Evolutionary conservation across 2,113 vertebrate species (phyloP).

Genomic region (Hippoglossus stenolepis): DNA sequence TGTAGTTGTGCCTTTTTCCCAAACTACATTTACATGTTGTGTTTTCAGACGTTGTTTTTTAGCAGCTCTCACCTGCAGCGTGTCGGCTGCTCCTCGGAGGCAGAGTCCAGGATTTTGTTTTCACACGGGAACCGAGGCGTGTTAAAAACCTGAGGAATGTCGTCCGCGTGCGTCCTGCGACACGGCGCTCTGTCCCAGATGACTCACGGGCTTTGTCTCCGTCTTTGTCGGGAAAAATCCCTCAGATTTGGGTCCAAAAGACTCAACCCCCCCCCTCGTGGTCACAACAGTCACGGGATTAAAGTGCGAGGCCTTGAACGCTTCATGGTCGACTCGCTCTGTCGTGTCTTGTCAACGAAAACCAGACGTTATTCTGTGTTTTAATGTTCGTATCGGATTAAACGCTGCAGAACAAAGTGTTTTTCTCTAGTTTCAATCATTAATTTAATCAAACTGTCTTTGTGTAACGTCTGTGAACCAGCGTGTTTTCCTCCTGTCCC

Average conservation of each 20-base stretch:
- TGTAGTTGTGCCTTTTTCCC: no score
- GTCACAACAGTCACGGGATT: slow-evolving; percentile 40
- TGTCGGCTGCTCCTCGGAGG: neutral
- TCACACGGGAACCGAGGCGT: slow-evolving; percentile 8
- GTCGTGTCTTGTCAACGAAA: neutral
- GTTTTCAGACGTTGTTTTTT: no score
- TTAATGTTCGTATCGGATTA: neutral
- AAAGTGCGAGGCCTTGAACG: neutral
- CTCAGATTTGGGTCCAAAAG: slow-evolving; percentile 25
- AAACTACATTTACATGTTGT: no score
- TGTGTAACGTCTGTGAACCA: slow-evolving; percentile 23
- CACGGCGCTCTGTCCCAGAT: neutral
- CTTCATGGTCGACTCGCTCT: no score
- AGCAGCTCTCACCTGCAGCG: neutral
- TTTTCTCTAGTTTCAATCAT: neutral
- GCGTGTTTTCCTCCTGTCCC: slow-evolving; percentile 8
- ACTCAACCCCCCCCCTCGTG: neutral
- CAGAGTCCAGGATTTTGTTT: slow-evolving; percentile 9
- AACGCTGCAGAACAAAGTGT: neutral
- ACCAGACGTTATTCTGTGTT: slow-evolving; percentile 3
- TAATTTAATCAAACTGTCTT: neutral
- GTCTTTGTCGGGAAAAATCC: slow-evolving; percentile 47
- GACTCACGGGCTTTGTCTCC: slow-evolving; percentile 40
- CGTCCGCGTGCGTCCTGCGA: slow-evolving; percentile 26
- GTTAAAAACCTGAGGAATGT: slow-evolving; percentile 30